Conservation (phyloP, 2,888 invertebrate species). For the Argyra leucocephala region DNA sequence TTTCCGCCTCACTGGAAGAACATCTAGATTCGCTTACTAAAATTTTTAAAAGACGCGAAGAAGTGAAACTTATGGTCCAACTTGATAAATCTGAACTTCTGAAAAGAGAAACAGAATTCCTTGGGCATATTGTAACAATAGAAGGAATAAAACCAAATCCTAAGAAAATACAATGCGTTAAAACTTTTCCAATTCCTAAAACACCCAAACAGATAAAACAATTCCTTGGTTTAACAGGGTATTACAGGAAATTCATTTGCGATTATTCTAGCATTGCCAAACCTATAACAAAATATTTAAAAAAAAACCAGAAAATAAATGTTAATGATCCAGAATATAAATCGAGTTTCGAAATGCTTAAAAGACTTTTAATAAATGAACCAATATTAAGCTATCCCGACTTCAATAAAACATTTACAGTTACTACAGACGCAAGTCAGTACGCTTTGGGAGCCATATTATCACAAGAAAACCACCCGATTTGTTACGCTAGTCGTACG, state of each 20-base stretch:
- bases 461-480: constrained; percentile 27
- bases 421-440: constrained; percentile 30
- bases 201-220: constrained; percentile 21
- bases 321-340: constrained; percentile 15
- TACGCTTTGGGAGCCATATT: constrained; percentile 28
- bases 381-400: constrained; percentile 18
- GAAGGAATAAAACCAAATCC: no score
- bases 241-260: constrained; percentile 30
- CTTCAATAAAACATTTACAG: constrained; percentile 25
- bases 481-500: constrained; percentile 29
- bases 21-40: constrained; percentile 19
- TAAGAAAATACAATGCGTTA: no score
- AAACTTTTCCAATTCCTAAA: constrained; percentile 22
- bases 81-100: no score
- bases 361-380: no score
- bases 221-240: constrained; percentile 20
- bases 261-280: constrained; percentile 31
- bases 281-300: constrained; percentile 14
- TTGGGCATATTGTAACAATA: no score
- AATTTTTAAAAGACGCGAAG: constrained; percentile 20
- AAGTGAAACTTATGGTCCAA: no score
- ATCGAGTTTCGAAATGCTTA: constrained; percentile 15
- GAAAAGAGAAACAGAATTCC: no score
- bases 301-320: constrained; percentile 18
- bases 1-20: constrained; percentile 22